Percentiles rank a stretch among this genome's conserved stretches.
Conservation (phyloP, 2,888 invertebrate genomes). For the Idaea aversata region DNA sequence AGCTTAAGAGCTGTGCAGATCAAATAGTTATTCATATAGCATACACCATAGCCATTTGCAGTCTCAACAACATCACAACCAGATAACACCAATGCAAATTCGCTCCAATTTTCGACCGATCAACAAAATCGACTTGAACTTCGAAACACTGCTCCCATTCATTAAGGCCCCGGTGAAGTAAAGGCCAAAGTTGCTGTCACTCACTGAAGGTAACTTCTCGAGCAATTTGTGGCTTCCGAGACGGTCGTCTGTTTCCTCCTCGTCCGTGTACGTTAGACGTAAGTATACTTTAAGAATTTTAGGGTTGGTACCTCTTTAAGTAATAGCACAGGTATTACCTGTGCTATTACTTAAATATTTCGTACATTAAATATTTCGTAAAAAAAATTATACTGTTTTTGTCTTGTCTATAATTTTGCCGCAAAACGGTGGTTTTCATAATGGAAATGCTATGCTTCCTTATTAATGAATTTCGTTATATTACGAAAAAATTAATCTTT, state of each 20-base stretch:
- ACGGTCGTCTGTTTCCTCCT: slow-evolving; percentile 20
- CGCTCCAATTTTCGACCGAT: slow-evolving; percentile 21
- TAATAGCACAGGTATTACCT: neutral
- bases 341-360: too few species aligned
- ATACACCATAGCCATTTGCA: slow-evolving; percentile 4
- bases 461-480: too few species aligned
- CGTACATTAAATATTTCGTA: too few species aligned
- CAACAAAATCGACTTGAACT: slow-evolving; percentile 26
- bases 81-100: slow-evolving; percentile 4
- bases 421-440: too few species aligned
- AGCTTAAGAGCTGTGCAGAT: too few species aligned
- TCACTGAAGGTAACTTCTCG: slow-evolving; percentile 46
- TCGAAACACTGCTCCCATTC: slow-evolving; percentile 34
- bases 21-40: too few species aligned
- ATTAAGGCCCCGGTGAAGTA: slow-evolving; percentile 47
- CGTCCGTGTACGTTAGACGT: neutral
- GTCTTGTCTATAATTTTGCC: too few species aligned
- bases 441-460: too few species aligned
- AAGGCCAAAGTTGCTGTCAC: slow-evolving; percentile 55
- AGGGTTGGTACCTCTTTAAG: neutral
- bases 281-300: neutral
- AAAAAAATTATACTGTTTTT: too few species aligned
- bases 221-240: slow-evolving; percentile 42
- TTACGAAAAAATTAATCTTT: too few species aligned
- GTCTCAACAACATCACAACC: neutral